Evolutionary conservation across 1,140 invertebrate species (phyloP).

Genomic region (Oryzaephilus surinamensis): DNA sequence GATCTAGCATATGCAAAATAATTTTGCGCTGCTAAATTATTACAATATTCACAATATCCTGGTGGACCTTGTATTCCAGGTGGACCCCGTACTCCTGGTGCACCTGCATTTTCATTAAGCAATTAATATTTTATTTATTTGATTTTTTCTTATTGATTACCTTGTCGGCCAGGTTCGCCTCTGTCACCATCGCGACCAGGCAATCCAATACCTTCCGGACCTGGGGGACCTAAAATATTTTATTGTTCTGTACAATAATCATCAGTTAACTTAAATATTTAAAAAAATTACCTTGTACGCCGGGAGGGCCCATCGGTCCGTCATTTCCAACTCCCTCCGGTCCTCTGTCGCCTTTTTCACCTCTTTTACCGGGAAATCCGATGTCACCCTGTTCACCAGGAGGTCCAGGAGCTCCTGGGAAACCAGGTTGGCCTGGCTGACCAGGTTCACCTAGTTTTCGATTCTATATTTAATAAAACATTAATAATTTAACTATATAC

Average conservation of each 20-base stretch:
- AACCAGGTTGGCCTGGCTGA: slow-evolving; percentile 41
- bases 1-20: slow-evolving; percentile 31
- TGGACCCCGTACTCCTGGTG: slow-evolving; percentile 39
- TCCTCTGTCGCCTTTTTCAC: slow-evolving; percentile 63
- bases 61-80: slow-evolving; percentile 46
- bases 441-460: slow-evolving; percentile 27
- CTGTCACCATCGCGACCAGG: slow-evolving; percentile 49
- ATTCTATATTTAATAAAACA: neutral
- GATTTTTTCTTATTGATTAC: too few species aligned
- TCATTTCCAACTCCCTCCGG: slow-evolving; percentile 54
- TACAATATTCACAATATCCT: slow-evolving; percentile 53
- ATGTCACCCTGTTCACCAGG: slow-evolving; percentile 45
- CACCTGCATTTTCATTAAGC: too few species aligned
- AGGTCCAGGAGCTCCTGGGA: slow-evolving; percentile 51
- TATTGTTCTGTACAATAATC: neutral
- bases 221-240: slow-evolving; percentile 42
- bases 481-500: slow-evolving; percentile 5
- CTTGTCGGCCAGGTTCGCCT: slow-evolving; percentile 53
- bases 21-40: slow-evolving; percentile 33
- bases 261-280: too few species aligned
- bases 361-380: slow-evolving; percentile 50
- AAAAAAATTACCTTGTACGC: slow-evolving; percentile 45
- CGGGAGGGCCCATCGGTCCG: slow-evolving; percentile 54
- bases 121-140: too few species aligned
- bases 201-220: slow-evolving; percentile 48